Percentiles rank a stretch among this genome's conserved stretches.
Conservation (phyloP, 2,888 invertebrate species). For the Lomographa bimaculata region DNA sequence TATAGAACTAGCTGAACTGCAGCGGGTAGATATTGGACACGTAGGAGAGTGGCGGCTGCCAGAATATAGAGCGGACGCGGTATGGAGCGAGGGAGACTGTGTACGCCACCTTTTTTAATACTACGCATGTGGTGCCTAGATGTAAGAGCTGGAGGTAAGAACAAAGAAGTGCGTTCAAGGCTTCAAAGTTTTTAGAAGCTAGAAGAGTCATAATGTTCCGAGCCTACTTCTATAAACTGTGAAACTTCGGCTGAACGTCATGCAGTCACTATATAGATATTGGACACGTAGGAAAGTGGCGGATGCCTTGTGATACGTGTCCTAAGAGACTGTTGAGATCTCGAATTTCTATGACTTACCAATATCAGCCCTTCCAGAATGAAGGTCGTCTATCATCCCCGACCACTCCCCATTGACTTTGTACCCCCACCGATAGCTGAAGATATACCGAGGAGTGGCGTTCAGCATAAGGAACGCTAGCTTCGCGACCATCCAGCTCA, state of each 20-base stretch:
- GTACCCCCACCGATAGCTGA: slow-evolving; percentile 61
- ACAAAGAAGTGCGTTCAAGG: no score
- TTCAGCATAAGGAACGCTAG: slow-evolving; percentile 63
- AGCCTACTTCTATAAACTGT: no score
- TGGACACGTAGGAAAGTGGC: slow-evolving; percentile 85
- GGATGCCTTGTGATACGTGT: no score
- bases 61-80: slow-evolving; percentile 82
- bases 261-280: slow-evolving; percentile 87
- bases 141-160: no score
- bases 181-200: no score
- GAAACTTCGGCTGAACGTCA: no score
- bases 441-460: slow-evolving; percentile 58
- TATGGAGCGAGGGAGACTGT: slow-evolving; percentile 73
- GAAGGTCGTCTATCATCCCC: slow-evolving; percentile 61
- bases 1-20: slow-evolving; percentile 85
- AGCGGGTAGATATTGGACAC: slow-evolving; percentile 86
- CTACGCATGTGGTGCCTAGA: slow-evolving; percentile 59
- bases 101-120: slow-evolving; percentile 61
- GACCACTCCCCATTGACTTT: slow-evolving; percentile 61
- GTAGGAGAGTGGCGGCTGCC: slow-evolving; percentile 86
- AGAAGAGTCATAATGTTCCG: no score
- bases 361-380: slow-evolving; percentile 55
- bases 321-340: no score
- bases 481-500: slow-evolving; percentile 55
- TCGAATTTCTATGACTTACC: no score